A percentile compares a stretch with the other conserved stretches of the same genome.
phyloP scores from a whole-genome alignment of 2,888 invertebrate genomes.

The Dicranocentrus wangi region DNA sequence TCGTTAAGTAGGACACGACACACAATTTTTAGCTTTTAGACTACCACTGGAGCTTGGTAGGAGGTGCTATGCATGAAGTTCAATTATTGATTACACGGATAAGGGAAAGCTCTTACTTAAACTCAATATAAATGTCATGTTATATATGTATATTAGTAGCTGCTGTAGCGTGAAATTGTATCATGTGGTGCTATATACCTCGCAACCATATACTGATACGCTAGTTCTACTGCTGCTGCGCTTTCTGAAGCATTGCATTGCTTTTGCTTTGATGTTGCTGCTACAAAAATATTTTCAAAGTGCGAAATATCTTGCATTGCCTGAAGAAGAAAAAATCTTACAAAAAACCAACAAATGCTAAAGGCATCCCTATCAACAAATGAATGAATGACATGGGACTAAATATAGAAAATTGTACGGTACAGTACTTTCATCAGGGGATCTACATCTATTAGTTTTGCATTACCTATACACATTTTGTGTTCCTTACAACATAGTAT shows the following conservation, averaged over 20 bases:
- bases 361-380: background rate
- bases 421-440: background rate
- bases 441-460: background rate
- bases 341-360: slow-evolving; percentile 20
- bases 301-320: slow-evolving; percentile 2
- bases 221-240: background rate
- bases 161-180: slow-evolving; percentile 33
- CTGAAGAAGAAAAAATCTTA: background rate
- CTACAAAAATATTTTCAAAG: slow-evolving; percentile 1
- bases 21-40: background rate
- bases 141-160: slow-evolving; percentile 4
- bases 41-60: slow-evolving; percentile 25
- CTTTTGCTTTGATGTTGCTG: too few relatives aligned
- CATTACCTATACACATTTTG: background rate
- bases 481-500: slow-evolving; percentile 16
- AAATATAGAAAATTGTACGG: slow-evolving; percentile 12
- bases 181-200: slow-evolving; percentile 10
- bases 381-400: slow-evolving; percentile 1
- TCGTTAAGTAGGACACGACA: slow-evolving; percentile 15
- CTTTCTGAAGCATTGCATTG: background rate
- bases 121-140: background rate
- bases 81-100: slow-evolving; percentile 28
- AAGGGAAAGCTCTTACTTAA: background rate
- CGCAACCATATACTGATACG: background rate
- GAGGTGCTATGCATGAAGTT: slow-evolving; percentile 23